Conservation (phyloP, 2,797 vertebrate genomes). For the Hypotaenidia okinawae region DNA sequence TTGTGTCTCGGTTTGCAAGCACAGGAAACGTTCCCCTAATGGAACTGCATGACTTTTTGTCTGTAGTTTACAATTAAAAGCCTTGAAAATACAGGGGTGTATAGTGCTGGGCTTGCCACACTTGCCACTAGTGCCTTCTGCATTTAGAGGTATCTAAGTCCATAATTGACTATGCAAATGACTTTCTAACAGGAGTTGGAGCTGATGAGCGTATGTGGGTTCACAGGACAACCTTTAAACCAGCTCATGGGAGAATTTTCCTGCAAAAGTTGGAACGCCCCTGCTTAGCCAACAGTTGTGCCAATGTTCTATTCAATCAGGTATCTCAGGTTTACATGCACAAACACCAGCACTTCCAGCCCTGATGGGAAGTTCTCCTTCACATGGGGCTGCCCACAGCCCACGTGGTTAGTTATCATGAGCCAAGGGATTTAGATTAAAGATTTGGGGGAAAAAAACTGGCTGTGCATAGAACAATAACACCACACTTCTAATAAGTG, state of each 20-base stretch:
- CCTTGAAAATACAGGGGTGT: neutral
- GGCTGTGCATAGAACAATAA: neutral
- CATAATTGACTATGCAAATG: neutral
- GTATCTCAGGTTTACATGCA: neutral
- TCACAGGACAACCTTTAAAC: neutral
- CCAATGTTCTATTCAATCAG: neutral
- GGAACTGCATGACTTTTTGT: neutral
- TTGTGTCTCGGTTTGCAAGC: neutral
- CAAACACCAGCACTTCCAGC: neutral
- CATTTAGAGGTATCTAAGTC: neutral
- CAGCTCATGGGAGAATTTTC: neutral
- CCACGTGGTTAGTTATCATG: neutral
- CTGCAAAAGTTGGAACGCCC: neutral
- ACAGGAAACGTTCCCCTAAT: neutral
- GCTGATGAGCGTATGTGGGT: neutral
- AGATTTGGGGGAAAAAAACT: neutral
- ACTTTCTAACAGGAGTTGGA: neutral
- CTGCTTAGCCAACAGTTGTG: neutral
- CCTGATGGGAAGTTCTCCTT: neutral
- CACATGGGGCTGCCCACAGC: too few relatives aligned
- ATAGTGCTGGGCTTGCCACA: neutral
- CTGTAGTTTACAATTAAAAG: neutral
- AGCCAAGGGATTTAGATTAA: neutral
- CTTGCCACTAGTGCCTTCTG: neutral
- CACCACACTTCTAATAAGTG: neutral